Evolutionary conservation across 1,140 invertebrate genomes (phyloP), one percentile per base, ranked within the genome.

Genomic region (Bombus ignitus): DNA sequence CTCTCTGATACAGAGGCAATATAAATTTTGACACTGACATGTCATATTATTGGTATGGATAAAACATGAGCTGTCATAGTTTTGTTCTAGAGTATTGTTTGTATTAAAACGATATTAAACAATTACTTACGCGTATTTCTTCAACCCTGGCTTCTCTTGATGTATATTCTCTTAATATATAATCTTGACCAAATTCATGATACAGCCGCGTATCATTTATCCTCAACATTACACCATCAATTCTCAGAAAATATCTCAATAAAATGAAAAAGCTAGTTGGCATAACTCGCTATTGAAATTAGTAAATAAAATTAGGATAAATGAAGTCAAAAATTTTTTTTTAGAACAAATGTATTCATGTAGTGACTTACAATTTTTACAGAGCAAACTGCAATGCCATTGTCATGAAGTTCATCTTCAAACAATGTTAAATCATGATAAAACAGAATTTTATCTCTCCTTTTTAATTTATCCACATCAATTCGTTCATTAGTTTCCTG

Each of bases 391-490:
- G 99, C 98, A 79, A 98, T 97, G 37, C 99, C 99, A 96, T 99
- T 98, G 96, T 99, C 99, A 93, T 99, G 99, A 73, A 99, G 95
- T 95, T 99, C 99, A 96, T 99, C 99, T 96, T 99, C 99, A 96
- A 98, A 99, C 4, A 99, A 95, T 39, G 98, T 97, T 57, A 99
- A 95, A 94, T 99, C 98, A 89, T 98, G 97, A 95, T 99, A 99
- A 94, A 99, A 99, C 1, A 98, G 94, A 84, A 99, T 99, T 93
- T 98, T 97, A 84, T 99, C 99, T 92, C 97, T 97, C 86, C 97
- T 96, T 95, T 98, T 99, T 37, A 99, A 95, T 93, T 98, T 97
- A 89, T 99, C 98, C 87, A 99, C 96, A 95, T 99, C 97, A 70
- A 99, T 98, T 88, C 96, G 95, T 93, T 98, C 97, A 37, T 96